Base-by-base conservation (phyloP, 1,140 invertebrate species). In the Nephila pilipes region DNA sequence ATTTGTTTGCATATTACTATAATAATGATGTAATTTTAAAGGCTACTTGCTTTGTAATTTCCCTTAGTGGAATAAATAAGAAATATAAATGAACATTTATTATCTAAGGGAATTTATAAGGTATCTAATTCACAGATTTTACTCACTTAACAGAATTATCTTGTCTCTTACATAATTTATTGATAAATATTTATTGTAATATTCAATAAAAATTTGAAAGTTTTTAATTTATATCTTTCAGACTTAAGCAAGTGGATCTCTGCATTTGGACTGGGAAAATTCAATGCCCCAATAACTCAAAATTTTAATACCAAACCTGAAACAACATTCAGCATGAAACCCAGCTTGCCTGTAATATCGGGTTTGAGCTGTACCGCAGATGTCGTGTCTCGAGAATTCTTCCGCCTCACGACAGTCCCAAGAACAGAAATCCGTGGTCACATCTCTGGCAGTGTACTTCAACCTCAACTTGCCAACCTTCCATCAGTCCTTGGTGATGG, bases 401-500 rank as follows among this genome's bases (percentile, higher is more conserved):
- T 75, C 60, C 87, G 89, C 14, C 81, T 94, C 8, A 94, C 93
- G 0, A 94, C 94, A n/a, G 94, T 94, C 29, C 87, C 94, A 1
- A 36, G 92, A 8, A 94, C 93, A 65, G 87, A 89, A 81, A 94
- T 94, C 20, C 91, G 81, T 8, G 92, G 92, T 10, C 85, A 81
- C 10, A 90, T 87, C 22, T 55, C 57, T 25, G 87, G 63, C 20
- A 79, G 80, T 32, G 63, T 75, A 22, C 79, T 94, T 32, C 36
- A 92, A 97, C 97, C 1, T 97, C 87, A 89, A 22, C 65, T 95
- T 36, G 94, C 94, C 20, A 94, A 87, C 38, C 1, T 98, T 97
- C 94, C 98, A 97, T 32, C 94, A 55, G 94, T 94, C 80, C 36
- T 93, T 97, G 98, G 98, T 20, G 97, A 97, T 94, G 98, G 98